Base-by-base conservation (phyloP, 1,140 invertebrate genomes). In the Calycopis cecrops region DNA sequence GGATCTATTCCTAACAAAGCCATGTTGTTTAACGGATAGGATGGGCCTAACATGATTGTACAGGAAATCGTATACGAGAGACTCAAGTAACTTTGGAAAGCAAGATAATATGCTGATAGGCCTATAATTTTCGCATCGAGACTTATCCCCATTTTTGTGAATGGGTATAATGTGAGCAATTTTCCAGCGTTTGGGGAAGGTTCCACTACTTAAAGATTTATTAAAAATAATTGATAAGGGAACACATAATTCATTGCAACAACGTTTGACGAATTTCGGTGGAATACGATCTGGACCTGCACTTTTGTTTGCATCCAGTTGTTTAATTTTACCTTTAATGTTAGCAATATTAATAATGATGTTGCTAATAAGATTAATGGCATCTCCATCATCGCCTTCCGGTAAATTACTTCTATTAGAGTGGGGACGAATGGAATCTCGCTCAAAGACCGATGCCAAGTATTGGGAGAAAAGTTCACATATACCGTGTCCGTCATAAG, bases 111-210 rank as follows among this genome's bases (percentile, higher is more conserved):
- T 28, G 21, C 21, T 28, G 6, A 58, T 58, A 17, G 60, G 52
- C 33, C 52, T 50, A 35, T 62, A 62, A 44, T 62, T 62, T 38
- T 44, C 48, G 42, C 60, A 62, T 0, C 9, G 8, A 14, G 60
- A 51, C 11, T 35, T 52, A 42, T 62, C 60, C n/a, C 55, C 57
- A 51, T 3, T 35, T 60, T 63, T 63, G 12, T 35, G 17, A 18
- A 63, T 55, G 4, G 62, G 62, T 0, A 60, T 17, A 11, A 60
- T 52, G 35, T 47, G 37, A 3, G 62, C 54, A 8, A 37, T 28
- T 28, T 28, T 28, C 21, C 21, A 28, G 2, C 21, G 6, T 28
- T 28, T 28, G 6, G 21, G 6, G 21, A 28, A 2, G 6, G 2
- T 28, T 6, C 21, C 21, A 6, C 21, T 28, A 3, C 21, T 28